phyloP scores from a whole-genome alignment of 2,797 vertebrate species.

The Craterocephalus amniculus region DNA sequence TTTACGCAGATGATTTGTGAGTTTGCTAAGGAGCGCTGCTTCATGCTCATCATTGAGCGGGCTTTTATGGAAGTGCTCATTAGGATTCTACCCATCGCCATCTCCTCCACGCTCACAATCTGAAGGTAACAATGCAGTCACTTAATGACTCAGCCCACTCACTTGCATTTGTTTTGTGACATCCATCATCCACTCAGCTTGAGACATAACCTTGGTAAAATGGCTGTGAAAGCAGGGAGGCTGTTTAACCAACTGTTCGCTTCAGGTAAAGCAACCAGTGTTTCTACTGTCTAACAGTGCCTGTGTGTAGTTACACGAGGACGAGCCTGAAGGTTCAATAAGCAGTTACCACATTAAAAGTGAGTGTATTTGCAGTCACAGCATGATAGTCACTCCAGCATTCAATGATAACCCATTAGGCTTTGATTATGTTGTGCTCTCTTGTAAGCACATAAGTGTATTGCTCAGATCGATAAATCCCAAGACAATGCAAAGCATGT shows the following conservation, averaged over 20 bases:
- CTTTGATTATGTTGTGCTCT: slow-evolving; percentile 15
- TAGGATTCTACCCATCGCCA: slow-evolving; percentile 54
- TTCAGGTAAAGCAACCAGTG: slow-evolving; percentile 48
- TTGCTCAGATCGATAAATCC: neutral
- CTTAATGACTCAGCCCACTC: slow-evolving; percentile 67
- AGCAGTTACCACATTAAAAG: slow-evolving; percentile 48
- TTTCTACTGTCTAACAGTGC: slow-evolving; percentile 27
- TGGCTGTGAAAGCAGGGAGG: slow-evolving; percentile 23
- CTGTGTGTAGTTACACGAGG: slow-evolving; percentile 19
- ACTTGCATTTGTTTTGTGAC: slow-evolving; percentile 48
- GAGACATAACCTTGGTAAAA: slow-evolving; percentile 42
- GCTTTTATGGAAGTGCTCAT: slow-evolving; percentile 42
- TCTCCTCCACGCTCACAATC: slow-evolving; percentile 56
- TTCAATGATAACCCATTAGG: slow-evolving; percentile 29
- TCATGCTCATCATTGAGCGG: slow-evolving; percentile 32
- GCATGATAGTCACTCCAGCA: slow-evolving; percentile 30
- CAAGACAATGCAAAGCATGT: slow-evolving; percentile 3
- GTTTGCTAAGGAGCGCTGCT: slow-evolving; percentile 20
- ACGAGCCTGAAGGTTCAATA: slow-evolving; percentile 49
- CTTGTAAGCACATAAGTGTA: neutral
- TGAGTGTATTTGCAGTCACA: slow-evolving; percentile 37
- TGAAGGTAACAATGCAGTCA: slow-evolving; percentile 60
- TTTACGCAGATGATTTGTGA: slow-evolving; percentile 6
- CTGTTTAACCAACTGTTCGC: slow-evolving; percentile 40
- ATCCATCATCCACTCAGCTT: slow-evolving; percentile 60